These are phyloP conservation scores for Amphiprion ocellaris DNA, from an alignment of 2,113 vertebrate genomes.

Conservation along the genomic window DNA sequence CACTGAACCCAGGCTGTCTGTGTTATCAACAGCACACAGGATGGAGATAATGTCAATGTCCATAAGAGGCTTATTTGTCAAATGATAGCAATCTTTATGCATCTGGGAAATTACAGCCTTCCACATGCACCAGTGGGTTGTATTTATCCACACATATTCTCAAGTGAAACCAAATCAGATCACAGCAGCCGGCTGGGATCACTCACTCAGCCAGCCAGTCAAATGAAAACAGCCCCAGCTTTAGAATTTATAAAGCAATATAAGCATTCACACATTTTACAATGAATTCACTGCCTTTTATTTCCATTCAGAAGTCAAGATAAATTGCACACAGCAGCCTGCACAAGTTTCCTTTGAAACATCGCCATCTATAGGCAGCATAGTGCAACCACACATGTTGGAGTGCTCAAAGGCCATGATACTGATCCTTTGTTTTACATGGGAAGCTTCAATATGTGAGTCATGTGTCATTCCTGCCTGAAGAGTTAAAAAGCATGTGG, in stretches of 20 bases:
- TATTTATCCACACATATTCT: neutral
- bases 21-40: constrained; percentile 51
- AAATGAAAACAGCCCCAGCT: neutral
- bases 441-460: neutral
- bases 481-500: neutral
- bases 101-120: constrained; percentile 1
- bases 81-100: constrained; percentile 28
- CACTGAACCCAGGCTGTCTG: neutral
- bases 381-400: neutral
- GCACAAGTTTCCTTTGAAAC: constrained; percentile 58
- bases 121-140: constrained; percentile 1
- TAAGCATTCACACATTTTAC: constrained; percentile 29
- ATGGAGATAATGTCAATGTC: constrained; percentile 25
- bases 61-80: constrained; percentile 43
- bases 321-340: neutral
- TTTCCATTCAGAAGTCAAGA: constrained; percentile 32
- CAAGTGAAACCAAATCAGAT: neutral
- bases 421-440: neutral
- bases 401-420: neutral
- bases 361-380: constrained; percentile 71
- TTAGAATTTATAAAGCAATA: neutral
- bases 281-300: neutral
- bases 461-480: neutral
- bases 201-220: neutral
- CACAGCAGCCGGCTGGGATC: neutral